These are phyloP conservation scores for Enteromius trimaculatus DNA, from an alignment of 2,797 vertebrate genomes.

Conservation along the genomic window DNA sequence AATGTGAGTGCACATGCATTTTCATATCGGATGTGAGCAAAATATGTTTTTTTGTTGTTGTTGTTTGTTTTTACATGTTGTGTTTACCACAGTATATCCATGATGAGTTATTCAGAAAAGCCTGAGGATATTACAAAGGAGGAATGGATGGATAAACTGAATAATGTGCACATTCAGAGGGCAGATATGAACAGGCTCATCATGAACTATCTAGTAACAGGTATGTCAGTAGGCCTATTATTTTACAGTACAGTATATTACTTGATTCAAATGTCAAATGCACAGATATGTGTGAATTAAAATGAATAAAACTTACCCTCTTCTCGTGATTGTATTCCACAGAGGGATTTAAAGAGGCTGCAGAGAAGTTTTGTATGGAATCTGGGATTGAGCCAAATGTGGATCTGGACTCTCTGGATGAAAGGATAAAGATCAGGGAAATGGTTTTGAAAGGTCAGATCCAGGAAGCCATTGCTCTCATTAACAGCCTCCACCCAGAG, in stretches of 20 bases:
- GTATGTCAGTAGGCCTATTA: slow-evolving; percentile 69
- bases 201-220: slow-evolving; percentile 98
- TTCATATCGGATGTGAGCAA: not conserved
- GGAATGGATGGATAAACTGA: slow-evolving; percentile 98
- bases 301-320: not conserved
- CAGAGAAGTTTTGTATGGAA: slow-evolving; percentile 97
- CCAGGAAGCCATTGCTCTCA: slow-evolving; percentile 93
- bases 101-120: slow-evolving; percentile 97
- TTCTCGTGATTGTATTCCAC: slow-evolving; percentile 43
- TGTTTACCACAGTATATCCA: slow-evolving; percentile 71
- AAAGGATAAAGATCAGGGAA: slow-evolving; percentile 95
- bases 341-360: slow-evolving; percentile 98
- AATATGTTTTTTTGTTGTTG: not conserved
- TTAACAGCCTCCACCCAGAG: slow-evolving; percentile 95
- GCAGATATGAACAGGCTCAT: slow-evolving; percentile 98
- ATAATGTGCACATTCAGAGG: slow-evolving; percentile 95
- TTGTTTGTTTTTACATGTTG: slow-evolving; percentile 8
- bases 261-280: not conserved
- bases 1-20: not conserved
- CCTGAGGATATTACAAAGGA: slow-evolving; percentile 95
- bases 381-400: slow-evolving; percentile 96
- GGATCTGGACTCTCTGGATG: slow-evolving; percentile 94
- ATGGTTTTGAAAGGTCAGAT: slow-evolving; percentile 98
- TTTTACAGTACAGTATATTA: not conserved
- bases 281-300: not conserved